phyloP scores from a whole-genome alignment of 2,113 vertebrate genomes.

The Thinocorus orbignyianus region DNA sequence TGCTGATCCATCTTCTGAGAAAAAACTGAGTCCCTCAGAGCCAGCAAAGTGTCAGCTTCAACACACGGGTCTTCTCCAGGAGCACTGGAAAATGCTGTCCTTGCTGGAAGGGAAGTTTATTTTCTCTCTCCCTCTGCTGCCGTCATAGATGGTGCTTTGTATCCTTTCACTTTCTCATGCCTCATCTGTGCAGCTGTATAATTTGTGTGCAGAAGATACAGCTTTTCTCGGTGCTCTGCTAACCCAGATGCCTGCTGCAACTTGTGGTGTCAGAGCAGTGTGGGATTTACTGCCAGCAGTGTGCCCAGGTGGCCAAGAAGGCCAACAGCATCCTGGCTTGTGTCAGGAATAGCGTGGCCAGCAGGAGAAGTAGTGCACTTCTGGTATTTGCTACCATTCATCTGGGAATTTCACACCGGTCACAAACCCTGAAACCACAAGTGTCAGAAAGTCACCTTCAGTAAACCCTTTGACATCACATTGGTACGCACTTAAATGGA shows the following conservation, averaged over 20 bases:
- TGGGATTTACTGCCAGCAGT: neutral
- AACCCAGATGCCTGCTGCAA: neutral
- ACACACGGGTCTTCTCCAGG: accelerated
- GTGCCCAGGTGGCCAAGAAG: too few species aligned
- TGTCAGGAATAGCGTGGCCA: too few species aligned
- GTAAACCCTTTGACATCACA: neutral
- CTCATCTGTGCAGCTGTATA: neutral
- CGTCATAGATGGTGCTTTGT: neutral
- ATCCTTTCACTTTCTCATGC: neutral
- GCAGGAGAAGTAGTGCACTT: neutral
- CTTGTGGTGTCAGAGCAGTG: neutral
- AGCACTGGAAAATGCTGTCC: neutral
- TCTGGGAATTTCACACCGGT: neutral
- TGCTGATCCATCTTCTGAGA: too few species aligned
- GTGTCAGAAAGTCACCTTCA: neutral
- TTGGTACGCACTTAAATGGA: neutral
- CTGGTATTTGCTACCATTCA: neutral
- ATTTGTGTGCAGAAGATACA: neutral
- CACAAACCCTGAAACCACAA: neutral
- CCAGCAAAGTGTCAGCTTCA: neutral
- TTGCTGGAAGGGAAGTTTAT: neutral
- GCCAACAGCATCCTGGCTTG: too few species aligned
- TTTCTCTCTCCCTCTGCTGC: neutral
- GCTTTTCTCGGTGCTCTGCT: neutral
- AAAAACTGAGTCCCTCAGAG: neutral